A percentile compares a stretch with the other conserved stretches of the same genome.
These are phyloP conservation scores for Chauna torquata DNA, from an alignment of 2,113 vertebrate genomes.

Conservation along the genomic window DNA sequence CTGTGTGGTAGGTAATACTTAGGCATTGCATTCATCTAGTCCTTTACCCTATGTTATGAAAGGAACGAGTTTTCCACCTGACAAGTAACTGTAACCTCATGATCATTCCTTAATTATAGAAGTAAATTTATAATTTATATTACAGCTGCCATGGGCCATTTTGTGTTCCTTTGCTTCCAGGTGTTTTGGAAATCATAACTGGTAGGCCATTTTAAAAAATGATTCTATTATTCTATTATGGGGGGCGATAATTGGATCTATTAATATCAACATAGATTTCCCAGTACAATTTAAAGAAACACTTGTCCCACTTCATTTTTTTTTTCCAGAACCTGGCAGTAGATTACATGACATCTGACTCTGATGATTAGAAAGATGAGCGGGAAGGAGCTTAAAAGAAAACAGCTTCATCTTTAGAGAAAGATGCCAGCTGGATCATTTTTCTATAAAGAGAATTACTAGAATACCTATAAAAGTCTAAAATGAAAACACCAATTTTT, in stretches of 20 bases:
- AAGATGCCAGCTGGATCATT: background rate
- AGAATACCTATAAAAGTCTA: background rate
- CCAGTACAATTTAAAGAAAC: background rate
- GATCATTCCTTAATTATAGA: background rate
- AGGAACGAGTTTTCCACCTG: background rate
- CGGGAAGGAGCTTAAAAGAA: background rate
- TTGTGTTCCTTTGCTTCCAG: background rate
- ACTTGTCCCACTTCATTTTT: background rate
- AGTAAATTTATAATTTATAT: background rate
- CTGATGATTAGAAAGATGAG: background rate
- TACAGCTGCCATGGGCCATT: fast-evolving
- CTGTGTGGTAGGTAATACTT: background rate
- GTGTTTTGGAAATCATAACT: background rate
- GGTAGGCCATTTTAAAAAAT: background rate
- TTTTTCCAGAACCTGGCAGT: background rate
- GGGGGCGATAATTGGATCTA: background rate
- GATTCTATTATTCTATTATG: background rate
- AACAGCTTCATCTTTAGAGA: background rate
- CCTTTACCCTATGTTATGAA: background rate
- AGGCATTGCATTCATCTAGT: background rate
- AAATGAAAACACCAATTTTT: background rate
- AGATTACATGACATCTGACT: background rate
- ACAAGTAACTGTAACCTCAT: background rate
- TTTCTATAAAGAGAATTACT: background rate
- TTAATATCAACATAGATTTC: background rate